Base-by-base conservation (phyloP, 2,113 vertebrate species). In the Gobio gobio region DNA sequence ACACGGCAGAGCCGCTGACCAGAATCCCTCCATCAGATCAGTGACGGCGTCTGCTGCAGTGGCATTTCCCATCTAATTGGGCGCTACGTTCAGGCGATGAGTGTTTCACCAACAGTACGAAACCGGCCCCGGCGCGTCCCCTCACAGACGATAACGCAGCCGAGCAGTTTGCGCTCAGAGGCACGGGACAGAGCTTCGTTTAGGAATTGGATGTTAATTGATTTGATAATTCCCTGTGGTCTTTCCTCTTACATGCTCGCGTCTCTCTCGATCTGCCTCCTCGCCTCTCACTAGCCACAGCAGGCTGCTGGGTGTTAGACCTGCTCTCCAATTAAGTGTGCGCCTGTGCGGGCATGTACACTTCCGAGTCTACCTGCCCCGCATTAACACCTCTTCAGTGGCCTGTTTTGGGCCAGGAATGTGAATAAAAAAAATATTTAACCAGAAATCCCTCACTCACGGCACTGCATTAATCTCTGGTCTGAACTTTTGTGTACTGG, bases 171-270 rank as follows among this genome's bases (percentile, higher is more conserved):
- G 93, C 94, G 95, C 96, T 96, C 94, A 95, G 94, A 97, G 95
- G 95, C 96, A 96, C 85, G 64, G 93, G 95, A 87, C 94, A 95
- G 95, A 96, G 95, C 83, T 75, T 96, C 95, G 95, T 95, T 95
- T 95, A 94, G 93, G 95, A 97, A 96, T 96, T 95, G 96, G 95
- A 96, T 92, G 96, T 94, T 98, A 97, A 97, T 97, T 97, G 97
- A 97, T 97, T 97, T 96, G 95, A 96, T 95, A 94, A 95, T 96
- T 94, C 96, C 95, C 95, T 90, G 78, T 91, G 95, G 95, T 94
- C 91, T 92, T 89, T 89, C 82, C 89, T 89, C 83, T 86, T 85
- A 86, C 33, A 51, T 59, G 83, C 33, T 49, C 58, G 40, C 61
- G 88, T 86, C 70, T n/a, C 82, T 85, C 76, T 59, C 54, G 24